A percentile compares a stretch with the other conserved stretches of the same genome.
These are phyloP conservation scores for Pagrus major DNA, from an alignment of 2,113 vertebrate species.

Conservation along the genomic window DNA sequence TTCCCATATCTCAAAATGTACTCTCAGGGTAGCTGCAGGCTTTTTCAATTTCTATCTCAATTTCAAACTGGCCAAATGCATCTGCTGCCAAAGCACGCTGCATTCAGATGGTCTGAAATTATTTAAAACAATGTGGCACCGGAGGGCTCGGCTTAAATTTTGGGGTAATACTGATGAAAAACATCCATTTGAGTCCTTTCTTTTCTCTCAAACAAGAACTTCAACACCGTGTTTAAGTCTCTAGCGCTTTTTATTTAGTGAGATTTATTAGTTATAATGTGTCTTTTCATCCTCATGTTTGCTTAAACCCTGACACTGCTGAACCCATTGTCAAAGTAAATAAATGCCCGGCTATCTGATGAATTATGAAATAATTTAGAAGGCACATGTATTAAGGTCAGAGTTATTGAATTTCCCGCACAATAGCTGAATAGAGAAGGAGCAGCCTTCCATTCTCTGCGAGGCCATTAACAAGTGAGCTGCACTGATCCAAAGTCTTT, in stretches of 20 bases:
- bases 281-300: neutral
- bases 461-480: neutral
- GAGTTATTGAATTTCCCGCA: neutral
- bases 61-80: constrained; percentile 20
- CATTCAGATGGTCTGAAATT: neutral
- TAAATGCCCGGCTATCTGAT: fast-evolving
- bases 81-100: neutral
- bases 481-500: neutral
- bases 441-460: neutral
- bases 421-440: neutral
- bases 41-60: constrained; percentile 28
- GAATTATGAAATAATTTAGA: neutral
- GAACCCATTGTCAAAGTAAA: neutral
- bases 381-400: neutral
- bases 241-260: neutral
- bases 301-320: neutral
- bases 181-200: neutral
- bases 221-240: neutral
- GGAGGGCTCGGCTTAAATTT: neutral
- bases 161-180: neutral
- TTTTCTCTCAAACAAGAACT: neutral
- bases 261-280: too few relatives aligned
- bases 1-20: constrained; percentile 9
- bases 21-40: constrained; percentile 22
- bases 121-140: neutral